Conservation (phyloP, 2,113 vertebrate genomes). For the Leiothrix lutea region DNA sequence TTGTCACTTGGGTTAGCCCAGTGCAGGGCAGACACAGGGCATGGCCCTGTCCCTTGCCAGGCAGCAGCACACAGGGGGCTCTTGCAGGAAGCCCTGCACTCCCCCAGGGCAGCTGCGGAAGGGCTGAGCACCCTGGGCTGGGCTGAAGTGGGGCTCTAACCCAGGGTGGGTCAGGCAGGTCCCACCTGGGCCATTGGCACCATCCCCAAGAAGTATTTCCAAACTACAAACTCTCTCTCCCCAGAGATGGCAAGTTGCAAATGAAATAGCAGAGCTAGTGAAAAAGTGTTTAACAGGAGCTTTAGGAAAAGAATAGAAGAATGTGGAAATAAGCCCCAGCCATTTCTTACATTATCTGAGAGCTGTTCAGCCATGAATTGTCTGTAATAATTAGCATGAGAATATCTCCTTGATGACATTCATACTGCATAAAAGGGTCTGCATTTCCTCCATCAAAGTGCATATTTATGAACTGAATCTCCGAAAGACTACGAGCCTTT, state of each 20-base stretch:
- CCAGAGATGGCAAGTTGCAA: neutral
- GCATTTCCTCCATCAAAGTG: constrained; percentile 67
- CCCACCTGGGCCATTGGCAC: neutral
- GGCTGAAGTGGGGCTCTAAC: neutral
- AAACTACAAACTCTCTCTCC: neutral
- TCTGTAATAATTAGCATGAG: constrained; percentile 73
- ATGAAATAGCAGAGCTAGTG: neutral
- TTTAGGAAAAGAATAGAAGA: constrained; percentile 8
- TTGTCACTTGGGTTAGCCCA: neutral
- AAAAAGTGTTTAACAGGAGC: constrained; percentile 41
- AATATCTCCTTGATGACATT: constrained; percentile 75
- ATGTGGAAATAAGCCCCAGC: neutral
- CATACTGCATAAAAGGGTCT: constrained; percentile 66
- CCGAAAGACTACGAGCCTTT: constrained; percentile 7
- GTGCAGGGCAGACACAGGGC: neutral
- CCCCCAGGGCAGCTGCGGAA: neutral
- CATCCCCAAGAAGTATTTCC: neutral
- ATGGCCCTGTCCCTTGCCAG: neutral
- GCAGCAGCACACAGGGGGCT: rapidly evolving
- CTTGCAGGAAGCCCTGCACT: neutral
- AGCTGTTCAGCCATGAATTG: constrained; percentile 65
- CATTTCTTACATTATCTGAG: constrained; percentile 47
- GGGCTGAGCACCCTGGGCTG: neutral
- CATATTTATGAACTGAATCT: constrained; percentile 71
- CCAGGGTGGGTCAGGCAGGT: rapidly evolving